Base-by-base conservation (phyloP, 2,113 vertebrate genomes). In the Ochotona curzoniae region DNA sequence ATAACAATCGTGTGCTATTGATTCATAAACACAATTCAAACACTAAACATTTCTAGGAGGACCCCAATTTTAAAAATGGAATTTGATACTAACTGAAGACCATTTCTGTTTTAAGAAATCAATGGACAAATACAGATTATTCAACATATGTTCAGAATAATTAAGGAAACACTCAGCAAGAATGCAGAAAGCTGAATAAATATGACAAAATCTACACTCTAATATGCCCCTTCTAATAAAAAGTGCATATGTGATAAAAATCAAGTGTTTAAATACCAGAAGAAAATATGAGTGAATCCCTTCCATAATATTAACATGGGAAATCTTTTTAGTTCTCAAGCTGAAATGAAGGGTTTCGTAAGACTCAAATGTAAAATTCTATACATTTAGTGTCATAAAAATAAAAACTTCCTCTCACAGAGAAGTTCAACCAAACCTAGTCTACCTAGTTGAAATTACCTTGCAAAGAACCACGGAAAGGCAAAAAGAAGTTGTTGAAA, bases 401-500 rank as follows among this genome's bases (percentile, higher is more conserved):
- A 63, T 86, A 12, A 91, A 79, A 63, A 38, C 6, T 61, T 83
- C 5, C 17, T 74, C 6, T 71, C 47, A 32, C 30, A 13, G 57
- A 44, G 9, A 75, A 44, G 25, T 83, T 91, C 20, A 69, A 8
- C 17, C 13, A 78, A 84, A 76, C 8, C 47, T 70, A 67, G 3
- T 64, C 28, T n/a, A 38, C 14, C 5, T 83, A 57, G 78, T 18
- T 49, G 5, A 18, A 73, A 14, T 10, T 32, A 35, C 9, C 35
- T 61, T 70, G 21, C 70, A 67, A 20, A 15, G 1, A 38, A 57
- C 57, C 64, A n/a, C 14, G 20, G 20, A 54, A 5, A 5, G 5
- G 5, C 2, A 0, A 0, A 44, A 15, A n/a, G 7, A 9, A 2
- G 20, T 32, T n/a, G 4, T 0, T 20, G 25, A 76, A 71, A 81